Evolutionary conservation across 2,113 vertebrate species (phyloP).

Genomic region (Hemibagrus wyckioides): DNA sequence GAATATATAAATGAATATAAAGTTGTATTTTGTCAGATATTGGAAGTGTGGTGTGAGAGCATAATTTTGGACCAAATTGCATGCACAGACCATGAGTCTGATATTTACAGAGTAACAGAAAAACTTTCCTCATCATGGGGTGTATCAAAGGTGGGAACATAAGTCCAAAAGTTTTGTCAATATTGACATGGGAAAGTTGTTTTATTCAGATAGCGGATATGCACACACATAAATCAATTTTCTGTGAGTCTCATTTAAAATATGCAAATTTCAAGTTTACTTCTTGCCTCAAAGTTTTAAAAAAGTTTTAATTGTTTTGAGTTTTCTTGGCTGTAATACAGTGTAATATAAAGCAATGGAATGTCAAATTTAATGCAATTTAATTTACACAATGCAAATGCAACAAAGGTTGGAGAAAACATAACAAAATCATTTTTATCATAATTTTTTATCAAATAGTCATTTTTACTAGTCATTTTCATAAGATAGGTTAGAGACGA

Average conservation of each 20-base stretch:
- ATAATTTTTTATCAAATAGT: too few species aligned
- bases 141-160: neutral
- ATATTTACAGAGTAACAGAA: neutral
- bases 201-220: neutral
- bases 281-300: neutral
- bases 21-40: neutral
- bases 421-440: too few species aligned
- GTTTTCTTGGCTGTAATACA: too few species aligned
- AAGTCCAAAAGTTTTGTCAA: slow-evolving; percentile 1
- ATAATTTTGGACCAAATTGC: neutral
- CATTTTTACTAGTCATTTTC: too few species aligned
- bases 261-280: neutral
- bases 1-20: neutral
- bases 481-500: too few species aligned
- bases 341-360: too few species aligned
- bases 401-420: too few species aligned
- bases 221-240: neutral
- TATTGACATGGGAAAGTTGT: neutral
- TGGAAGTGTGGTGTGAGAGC: neutral
- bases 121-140: neutral
- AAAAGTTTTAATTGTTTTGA: neutral
- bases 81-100: neutral
- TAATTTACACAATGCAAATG: too few species aligned
- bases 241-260: neutral
- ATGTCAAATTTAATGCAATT: too few species aligned